Evolutionary conservation across 2,113 vertebrate genomes (phyloP).

Genomic region (Sarotherodon lohbergeri): DNA sequence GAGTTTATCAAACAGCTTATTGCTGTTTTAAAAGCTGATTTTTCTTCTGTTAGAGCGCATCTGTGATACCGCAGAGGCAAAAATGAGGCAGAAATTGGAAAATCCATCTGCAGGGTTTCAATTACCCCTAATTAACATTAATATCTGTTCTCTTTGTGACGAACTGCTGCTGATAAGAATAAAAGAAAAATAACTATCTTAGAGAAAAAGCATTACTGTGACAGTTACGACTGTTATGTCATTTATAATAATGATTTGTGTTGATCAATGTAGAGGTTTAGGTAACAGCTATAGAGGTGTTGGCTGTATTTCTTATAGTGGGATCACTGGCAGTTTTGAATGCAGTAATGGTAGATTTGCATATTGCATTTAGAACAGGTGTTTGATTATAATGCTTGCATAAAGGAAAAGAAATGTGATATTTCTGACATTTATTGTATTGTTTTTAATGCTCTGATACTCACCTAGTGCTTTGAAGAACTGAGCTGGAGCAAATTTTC

Average conservation of each 20-base stretch:
- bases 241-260: background rate
- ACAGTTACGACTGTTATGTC: background rate
- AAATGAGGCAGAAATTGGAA: background rate
- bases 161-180: background rate
- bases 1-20: background rate
- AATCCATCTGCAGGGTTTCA: background rate
- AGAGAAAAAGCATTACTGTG: background rate
- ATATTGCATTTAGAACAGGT: background rate
- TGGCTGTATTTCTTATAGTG: background rate
- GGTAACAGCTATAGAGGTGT: background rate
- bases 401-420: background rate
- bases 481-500: slow-evolving; percentile 80
- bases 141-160: background rate
- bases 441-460: slow-evolving; percentile 13
- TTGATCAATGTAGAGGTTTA: background rate
- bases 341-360: background rate
- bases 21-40: background rate
- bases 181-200: background rate
- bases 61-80: background rate
- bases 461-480: slow-evolving; percentile 89
- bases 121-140: background rate
- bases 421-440: background rate
- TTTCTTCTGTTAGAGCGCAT: background rate
- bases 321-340: background rate
- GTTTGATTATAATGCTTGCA: background rate